Conservation (phyloP, 2,797 vertebrate genomes). For the Sebastes nivosus region DNA sequence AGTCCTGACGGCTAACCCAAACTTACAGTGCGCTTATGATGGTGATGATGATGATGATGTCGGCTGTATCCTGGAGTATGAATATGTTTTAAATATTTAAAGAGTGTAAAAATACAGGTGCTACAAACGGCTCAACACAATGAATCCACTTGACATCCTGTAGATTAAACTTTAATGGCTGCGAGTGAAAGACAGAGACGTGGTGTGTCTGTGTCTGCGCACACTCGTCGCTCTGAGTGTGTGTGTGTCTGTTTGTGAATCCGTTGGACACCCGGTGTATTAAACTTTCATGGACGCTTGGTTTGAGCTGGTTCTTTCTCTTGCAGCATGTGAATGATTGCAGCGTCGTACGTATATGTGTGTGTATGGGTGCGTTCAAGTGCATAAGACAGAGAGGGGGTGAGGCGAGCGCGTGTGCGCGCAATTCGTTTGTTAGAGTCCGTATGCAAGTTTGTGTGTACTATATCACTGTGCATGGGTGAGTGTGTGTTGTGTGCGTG, state of each 20-base stretch:
- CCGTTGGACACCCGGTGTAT: conserved; percentile 48
- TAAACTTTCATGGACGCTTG: conserved; percentile 72
- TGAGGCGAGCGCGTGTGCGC: not conserved
- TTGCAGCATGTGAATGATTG: conserved; percentile 58
- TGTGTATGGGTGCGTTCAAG: conserved; percentile 45
- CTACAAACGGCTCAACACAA: conserved; percentile 62
- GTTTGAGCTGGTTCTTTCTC: conserved; percentile 54
- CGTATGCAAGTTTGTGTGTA: not conserved
- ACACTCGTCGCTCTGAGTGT: not conserved
- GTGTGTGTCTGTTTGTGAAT: conserved; percentile 42
- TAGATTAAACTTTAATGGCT: conserved; percentile 69
- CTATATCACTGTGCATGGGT: not conserved
- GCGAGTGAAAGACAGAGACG: conserved; percentile 31
- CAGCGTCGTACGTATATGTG: conserved; percentile 9
- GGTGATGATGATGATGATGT: conserved; percentile 8
- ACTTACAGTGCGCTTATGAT: not conserved
- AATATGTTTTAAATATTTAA: conserved; percentile 65
- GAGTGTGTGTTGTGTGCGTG: conserved; percentile 15
- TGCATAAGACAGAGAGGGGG: conserved; percentile 32
- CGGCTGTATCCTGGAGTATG: conserved; percentile 6
- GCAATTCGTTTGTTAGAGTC: conserved; percentile 22
- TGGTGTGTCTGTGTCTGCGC: not conserved
- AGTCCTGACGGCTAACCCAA: not conserved
- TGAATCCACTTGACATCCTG: conserved; percentile 59
- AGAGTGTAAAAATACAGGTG: conserved; percentile 55